phyloP scores from a whole-genome alignment of 2,113 vertebrate species.

The Orientallactaga bullata region DNA sequence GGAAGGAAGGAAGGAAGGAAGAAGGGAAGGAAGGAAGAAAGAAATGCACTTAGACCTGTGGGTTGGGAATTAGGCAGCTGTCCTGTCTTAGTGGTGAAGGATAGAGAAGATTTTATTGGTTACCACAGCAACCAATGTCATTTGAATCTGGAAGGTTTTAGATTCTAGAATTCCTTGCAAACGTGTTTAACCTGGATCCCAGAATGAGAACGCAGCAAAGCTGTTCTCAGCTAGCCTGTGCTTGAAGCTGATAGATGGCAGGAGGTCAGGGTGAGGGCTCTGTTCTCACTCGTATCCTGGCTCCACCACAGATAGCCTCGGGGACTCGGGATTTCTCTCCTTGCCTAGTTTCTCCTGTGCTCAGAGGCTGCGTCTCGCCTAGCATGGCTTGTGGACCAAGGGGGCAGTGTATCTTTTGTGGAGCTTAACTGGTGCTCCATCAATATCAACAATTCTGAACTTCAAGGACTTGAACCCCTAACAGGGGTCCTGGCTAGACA shows the following conservation, averaged over 20 bases:
- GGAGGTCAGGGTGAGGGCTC: neutral
- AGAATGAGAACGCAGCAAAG: neutral
- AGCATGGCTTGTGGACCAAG: neutral
- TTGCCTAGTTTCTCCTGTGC: neutral
- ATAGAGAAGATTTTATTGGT: neutral
- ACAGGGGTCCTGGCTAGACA: neutral
- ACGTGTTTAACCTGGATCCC: neutral
- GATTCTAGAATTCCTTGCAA: neutral
- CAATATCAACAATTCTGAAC: neutral
- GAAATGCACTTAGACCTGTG: neutral
- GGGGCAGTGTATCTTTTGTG: neutral
- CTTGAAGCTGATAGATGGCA: neutral
- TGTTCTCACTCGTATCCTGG: neutral
- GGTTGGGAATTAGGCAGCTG: neutral
- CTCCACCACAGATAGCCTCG: neutral
- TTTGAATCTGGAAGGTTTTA: constrained; percentile 8
- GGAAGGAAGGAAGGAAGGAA: no score
- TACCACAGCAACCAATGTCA: neutral
- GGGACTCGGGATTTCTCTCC: no score
- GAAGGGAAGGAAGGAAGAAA: no score
- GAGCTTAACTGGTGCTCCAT: neutral
- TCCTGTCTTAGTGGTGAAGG: neutral
- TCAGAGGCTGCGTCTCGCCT: no score
- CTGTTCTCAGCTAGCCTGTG: neutral
- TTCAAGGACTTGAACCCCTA: neutral